Evolutionary conservation across 92 coral and sea anemone species (phyloP), one percentile per base, ranked within the genome.

Genomic region (Palythoa caribaeorum): DNA sequence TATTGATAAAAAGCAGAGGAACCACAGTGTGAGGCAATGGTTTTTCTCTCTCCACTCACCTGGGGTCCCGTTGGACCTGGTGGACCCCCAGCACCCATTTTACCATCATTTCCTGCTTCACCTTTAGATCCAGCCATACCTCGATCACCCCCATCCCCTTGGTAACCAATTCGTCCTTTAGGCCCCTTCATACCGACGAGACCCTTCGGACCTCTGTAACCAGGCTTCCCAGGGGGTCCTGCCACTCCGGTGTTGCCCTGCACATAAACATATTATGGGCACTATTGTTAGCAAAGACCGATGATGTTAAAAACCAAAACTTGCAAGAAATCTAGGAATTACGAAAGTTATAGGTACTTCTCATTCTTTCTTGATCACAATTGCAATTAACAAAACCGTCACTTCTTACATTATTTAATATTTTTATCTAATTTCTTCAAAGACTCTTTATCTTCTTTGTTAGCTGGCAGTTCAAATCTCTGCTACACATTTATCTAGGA

Each of bases 181-280:
- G 75, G 57, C 5, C 86, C 86, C 20, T 37, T 71, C 47, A 65
- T 40, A 40, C 86, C 86, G 5, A 6, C 62, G 13, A 66, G 5
- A 81, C 86, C 86, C 39, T 81, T 81, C 52, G 76, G 76, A 15
- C 86, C 86, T 66, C 53, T 81, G 74, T 81, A 81, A 19, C 86
- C 86, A 68, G 86, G 86, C 62, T 81, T 81, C 2, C 86, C 86
- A 1, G 86, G 86, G 2, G 86, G 62, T 50, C 86, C 86, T 15
- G 12, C 1, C 11, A 63, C 71, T 65, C 86, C 86, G 19, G 47
- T 11, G 44, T 63, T 81, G 63, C 86, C 86, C 86, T 81, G 20
- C 16, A 38, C 44, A 20, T 19, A 15, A 60, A 81, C 1, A 36
- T 10, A 16, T 63, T n/a, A 17, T 9, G 19, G 36, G 36, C 28